phyloP scores from a whole-genome alignment of 64 coral and sea anemone genomes.

The Anthopleura sola region DNA sequence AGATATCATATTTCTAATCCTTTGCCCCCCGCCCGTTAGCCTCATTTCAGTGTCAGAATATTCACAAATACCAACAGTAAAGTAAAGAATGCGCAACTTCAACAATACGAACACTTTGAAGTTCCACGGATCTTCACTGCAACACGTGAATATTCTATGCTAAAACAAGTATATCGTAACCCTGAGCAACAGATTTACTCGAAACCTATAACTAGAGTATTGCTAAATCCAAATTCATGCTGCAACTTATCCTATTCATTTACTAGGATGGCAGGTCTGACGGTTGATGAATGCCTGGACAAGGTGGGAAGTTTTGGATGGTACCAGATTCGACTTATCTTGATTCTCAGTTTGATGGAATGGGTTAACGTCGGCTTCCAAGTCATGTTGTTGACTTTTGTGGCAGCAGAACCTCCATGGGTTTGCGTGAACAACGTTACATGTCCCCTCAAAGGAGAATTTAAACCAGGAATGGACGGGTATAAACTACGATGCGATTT shows the following conservation, averaged over 20 bases:
- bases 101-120: too few relatives aligned
- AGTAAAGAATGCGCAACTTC: too few relatives aligned
- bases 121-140: too few relatives aligned
- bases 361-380: slow-evolving; percentile 45
- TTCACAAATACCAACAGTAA: too few relatives aligned
- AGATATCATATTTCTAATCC: too few relatives aligned
- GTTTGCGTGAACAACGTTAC: slow-evolving; percentile 21
- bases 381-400: slow-evolving; percentile 35
- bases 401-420: slow-evolving; percentile 43
- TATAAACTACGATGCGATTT: slow-evolving; percentile 28
- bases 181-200: too few relatives aligned
- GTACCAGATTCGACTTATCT: slow-evolving; percentile 43
- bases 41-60: too few relatives aligned
- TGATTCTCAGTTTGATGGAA: slow-evolving; percentile 35
- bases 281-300: slow-evolving; percentile 28
- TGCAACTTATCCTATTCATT: neutral
- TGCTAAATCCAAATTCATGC: too few relatives aligned
- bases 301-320: slow-evolving; percentile 35
- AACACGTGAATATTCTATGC: too few relatives aligned
- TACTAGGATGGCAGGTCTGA: slow-evolving; percentile 28
- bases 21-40: too few relatives aligned
- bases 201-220: too few relatives aligned
- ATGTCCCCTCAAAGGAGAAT: slow-evolving; percentile 22
- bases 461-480: slow-evolving; percentile 12
- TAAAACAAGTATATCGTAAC: too few relatives aligned